These are phyloP conservation scores for Erinaceus europaeus DNA, from an alignment of 2,113 vertebrate species.

Conservation along the genomic window DNA sequence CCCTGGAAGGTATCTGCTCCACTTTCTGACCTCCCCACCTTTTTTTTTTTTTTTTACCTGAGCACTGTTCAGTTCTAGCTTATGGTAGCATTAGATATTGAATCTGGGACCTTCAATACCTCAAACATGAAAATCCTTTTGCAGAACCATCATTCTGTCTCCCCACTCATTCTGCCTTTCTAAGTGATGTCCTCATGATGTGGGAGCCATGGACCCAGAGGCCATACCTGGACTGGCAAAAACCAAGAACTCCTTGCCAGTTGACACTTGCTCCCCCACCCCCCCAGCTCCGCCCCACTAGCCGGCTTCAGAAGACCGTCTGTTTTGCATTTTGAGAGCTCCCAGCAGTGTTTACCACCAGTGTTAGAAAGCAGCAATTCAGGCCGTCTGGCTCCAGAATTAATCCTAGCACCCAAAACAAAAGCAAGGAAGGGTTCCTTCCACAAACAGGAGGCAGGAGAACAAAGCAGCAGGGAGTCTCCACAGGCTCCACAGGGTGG, in stretches of 20 bases:
- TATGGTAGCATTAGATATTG: too few species aligned
- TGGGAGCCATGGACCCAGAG: neutral
- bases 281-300: neutral
- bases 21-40: too few species aligned
- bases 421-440: neutral
- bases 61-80: too few species aligned
- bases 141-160: too few species aligned
- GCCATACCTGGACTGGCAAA: neutral
- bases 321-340: slow-evolving; percentile 6
- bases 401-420: slow-evolving; percentile 8
- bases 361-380: neutral
- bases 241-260: neutral
- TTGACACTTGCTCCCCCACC: neutral
- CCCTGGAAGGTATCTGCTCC: too few species aligned
- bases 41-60: too few species aligned
- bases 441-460: neutral
- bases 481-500: neutral
- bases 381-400: slow-evolving; percentile 50
- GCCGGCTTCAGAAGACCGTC: neutral
- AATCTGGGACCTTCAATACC: too few species aligned
- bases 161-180: too few species aligned
- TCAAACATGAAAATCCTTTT: too few species aligned
- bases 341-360: neutral
- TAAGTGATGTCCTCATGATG: too few species aligned
- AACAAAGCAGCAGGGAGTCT: neutral